phyloP scores from a whole-genome alignment of 37 sponge, comb jelly and placozoan species.

The Aplysina aerophoba region DNA sequence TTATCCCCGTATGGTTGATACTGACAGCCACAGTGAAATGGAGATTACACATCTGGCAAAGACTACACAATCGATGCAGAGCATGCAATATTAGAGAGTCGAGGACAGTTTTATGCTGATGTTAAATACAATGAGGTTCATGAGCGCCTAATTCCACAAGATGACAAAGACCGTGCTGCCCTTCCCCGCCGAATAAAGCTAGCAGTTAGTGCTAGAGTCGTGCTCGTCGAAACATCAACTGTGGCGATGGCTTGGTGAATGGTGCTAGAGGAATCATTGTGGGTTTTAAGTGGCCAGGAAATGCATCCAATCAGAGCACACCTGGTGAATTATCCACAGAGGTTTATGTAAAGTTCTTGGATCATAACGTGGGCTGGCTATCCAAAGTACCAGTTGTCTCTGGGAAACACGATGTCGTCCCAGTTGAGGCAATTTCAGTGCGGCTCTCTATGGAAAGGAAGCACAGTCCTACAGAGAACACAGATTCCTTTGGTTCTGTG shows the following conservation, averaged over 20 bases:
- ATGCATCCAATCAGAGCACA: neutral
- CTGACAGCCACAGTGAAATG: neutral
- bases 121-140: neutral
- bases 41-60: neutral
- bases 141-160: neutral
- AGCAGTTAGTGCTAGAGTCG: constrained; percentile 21
- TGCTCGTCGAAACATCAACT: constrained; percentile 40
- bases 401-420: neutral
- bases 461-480: neutral
- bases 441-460: neutral
- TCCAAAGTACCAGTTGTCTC: neutral
- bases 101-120: neutral
- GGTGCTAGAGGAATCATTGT: constrained; percentile 22
- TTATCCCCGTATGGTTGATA: neutral
- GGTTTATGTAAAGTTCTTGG: neutral
- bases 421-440: neutral
- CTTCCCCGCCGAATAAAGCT: constrained; percentile 3
- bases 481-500: neutral
- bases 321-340: neutral
- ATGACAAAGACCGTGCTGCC: neutral
- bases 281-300: neutral
- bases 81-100: neutral
- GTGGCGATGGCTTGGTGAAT: constrained; percentile 29
- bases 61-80: neutral
- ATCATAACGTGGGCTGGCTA: neutral